Percentiles rank a stretch among this genome's conserved stretches.
Evolutionary conservation across 2,888 invertebrate species (phyloP).

Genomic region (Caradrina kadenii): DNA sequence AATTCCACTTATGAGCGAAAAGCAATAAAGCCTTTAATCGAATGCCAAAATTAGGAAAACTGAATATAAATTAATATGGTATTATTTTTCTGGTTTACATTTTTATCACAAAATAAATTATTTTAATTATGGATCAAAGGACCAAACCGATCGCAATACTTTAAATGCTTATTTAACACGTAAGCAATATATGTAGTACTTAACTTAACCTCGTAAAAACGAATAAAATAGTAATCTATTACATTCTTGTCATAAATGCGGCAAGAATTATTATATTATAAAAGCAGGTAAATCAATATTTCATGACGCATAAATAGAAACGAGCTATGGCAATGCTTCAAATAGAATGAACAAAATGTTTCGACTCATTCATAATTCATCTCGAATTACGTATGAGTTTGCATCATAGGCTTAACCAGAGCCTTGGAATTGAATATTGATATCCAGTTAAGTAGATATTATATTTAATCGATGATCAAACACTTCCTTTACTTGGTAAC

Average conservation of each 20-base stretch:
- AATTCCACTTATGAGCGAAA: neutral
- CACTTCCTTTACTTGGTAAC: slow-evolving; percentile 12
- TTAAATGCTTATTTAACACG: too few relatives aligned
- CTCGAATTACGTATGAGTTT: slow-evolving; percentile 42
- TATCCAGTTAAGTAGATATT: slow-evolving; percentile 18
- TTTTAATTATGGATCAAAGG: neutral
- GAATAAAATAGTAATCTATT: neutral
- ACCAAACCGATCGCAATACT: neutral
- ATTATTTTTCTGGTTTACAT: too few relatives aligned
- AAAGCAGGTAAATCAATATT: neutral
- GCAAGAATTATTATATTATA: neutral
- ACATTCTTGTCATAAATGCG: neutral
- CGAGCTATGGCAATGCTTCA: slow-evolving; percentile 17
- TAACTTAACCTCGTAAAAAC: neutral
- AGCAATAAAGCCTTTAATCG: neutral
- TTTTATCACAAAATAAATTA: too few relatives aligned
- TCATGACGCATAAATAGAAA: slow-evolving; percentile 15
- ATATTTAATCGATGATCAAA: slow-evolving; percentile 15
- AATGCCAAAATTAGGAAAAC: too few relatives aligned
- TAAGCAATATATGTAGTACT: neutral
- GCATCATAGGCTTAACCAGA: slow-evolving; percentile 46
- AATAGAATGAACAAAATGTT: slow-evolving; percentile 34
- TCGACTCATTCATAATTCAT: slow-evolving; percentile 55
- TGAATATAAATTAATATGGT: too few relatives aligned
- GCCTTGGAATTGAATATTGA: slow-evolving; percentile 25